Base-by-base conservation (phyloP, 2,888 invertebrate species). In the Bedellia somnulentella region DNA sequence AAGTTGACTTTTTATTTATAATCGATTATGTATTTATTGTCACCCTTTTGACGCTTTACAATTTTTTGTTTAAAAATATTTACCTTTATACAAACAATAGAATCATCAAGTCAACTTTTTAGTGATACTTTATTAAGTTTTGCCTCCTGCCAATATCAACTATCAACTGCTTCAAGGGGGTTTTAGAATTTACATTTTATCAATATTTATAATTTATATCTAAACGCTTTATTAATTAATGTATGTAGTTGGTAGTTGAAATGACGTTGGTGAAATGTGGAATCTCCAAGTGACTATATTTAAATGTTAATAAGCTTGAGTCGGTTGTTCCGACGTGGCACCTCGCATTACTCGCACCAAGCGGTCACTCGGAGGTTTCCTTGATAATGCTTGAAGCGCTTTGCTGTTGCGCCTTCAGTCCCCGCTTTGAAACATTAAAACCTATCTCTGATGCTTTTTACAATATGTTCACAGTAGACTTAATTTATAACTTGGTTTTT, bases 391-490 rank as follows among this genome's bases (percentile, higher is more conserved):
- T 68, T 63, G n/a, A 53, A 66, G 61, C 57, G 70, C 73, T 70
- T 70, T 60, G 62, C 68, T 62, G 54, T 57, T 52, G 63, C 70
- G 70, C 67, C 71, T 67, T 63, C 62, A 55, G 57, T 57, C 68
- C 70, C 63, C 58, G 73, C 73, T 73, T 71, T 43, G 55, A 57
- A 64, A 59, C 60, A 52, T 60, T 68, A 50, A 64, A 70, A 62
- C 61, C 67, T 16, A 68, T 62, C 58, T 68, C 68, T 59, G 68
- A 67, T 49, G 73, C 73, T 73, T 70, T 55, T 57, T 59, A 50
- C 52, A 57, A 66, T n/a, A 57, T 68, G 63, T 62, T 70, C 73
- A 73, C 71, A 41, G 71, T 71, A 75, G 73, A 55, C 52, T 59
- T 71, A 68, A 62, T 63, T 61, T 58, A 61, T 56, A 47, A 63